These are phyloP conservation scores for Coptodon bakossiorum DNA, from an alignment of 2,113 vertebrate genomes.

Conservation along the genomic window DNA sequence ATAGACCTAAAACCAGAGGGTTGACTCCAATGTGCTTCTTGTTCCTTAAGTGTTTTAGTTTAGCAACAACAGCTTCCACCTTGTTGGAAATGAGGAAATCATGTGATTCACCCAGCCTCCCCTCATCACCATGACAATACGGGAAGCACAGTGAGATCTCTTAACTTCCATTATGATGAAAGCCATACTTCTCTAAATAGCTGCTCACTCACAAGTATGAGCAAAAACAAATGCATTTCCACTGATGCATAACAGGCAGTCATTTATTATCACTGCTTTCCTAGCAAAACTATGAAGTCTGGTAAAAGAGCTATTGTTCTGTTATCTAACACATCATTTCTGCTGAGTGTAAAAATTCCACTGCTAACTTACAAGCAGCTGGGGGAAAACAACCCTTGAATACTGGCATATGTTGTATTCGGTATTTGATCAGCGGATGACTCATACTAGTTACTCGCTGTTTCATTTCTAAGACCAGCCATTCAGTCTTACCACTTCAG, in stretches of 20 bases:
- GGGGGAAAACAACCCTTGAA: not conserved
- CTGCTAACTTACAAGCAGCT: not conserved
- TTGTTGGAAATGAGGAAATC: slow-evolving; percentile 15
- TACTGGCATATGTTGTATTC: not conserved
- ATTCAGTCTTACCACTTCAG: not conserved
- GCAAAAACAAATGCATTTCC: not conserved
- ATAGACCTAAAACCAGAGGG: not conserved
- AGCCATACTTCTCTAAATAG: slow-evolving; percentile 48
- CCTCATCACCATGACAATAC: slow-evolving; percentile 41
- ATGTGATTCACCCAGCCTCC: slow-evolving; percentile 20
- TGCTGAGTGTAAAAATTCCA: not conserved
- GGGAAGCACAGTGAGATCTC: slow-evolving; percentile 35
- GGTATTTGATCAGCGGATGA: not conserved
- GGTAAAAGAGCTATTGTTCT: not conserved
- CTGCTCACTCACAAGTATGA: not conserved
- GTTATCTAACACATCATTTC: not conserved
- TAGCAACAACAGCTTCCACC: slow-evolving; percentile 31
- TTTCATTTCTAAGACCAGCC: not conserved
- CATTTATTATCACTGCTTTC: not conserved
- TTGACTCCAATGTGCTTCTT: not conserved
- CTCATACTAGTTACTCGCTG: not conserved
- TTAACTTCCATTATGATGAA: slow-evolving; percentile 22
- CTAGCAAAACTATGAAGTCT: not conserved
- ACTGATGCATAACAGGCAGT: not conserved
- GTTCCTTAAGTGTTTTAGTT: slow-evolving; percentile 29